Evolutionary conservation across 2,888 invertebrate species (phyloP).

Genomic region (Eristalinus sepulchralis): DNA sequence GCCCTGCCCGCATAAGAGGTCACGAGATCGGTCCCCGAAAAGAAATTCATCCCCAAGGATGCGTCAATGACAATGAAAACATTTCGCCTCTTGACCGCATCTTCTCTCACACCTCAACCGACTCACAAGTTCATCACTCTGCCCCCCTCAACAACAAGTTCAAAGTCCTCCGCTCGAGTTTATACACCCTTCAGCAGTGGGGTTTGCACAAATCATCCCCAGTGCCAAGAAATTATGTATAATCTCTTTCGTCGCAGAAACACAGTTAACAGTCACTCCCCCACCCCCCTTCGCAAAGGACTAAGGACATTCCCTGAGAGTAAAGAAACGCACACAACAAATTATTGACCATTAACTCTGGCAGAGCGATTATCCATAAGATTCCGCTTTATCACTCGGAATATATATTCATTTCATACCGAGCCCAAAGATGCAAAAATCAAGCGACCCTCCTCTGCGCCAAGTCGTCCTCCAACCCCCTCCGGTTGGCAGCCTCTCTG

Average conservation of each 20-base stretch:
- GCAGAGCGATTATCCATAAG: constrained; percentile 41
- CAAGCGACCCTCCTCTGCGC: background rate
- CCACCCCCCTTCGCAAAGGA: background rate
- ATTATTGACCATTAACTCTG: constrained; percentile 54
- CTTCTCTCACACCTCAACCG: no score
- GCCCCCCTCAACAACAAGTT: no score
- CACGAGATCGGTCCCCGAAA: no score
- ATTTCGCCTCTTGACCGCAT: no score
- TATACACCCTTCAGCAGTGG: background rate
- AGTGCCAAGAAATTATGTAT: background rate
- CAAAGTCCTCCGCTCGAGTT: no score
- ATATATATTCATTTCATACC: constrained; percentile 11
- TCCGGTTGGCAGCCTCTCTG: background rate
- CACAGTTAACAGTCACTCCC: background rate
- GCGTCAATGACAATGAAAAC: no score
- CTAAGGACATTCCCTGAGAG: background rate
- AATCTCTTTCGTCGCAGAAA: background rate
- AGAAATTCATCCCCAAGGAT: no score
- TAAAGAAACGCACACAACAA: background rate
- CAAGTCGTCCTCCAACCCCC: background rate
- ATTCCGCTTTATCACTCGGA: constrained; percentile 38
- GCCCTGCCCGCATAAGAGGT: no score
- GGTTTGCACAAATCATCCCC: background rate
- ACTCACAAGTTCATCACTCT: no score
- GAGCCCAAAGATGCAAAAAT: constrained; percentile 29